Base-by-base conservation (phyloP, 1,140 invertebrate genomes). In the Trichoplusia ni region DNA sequence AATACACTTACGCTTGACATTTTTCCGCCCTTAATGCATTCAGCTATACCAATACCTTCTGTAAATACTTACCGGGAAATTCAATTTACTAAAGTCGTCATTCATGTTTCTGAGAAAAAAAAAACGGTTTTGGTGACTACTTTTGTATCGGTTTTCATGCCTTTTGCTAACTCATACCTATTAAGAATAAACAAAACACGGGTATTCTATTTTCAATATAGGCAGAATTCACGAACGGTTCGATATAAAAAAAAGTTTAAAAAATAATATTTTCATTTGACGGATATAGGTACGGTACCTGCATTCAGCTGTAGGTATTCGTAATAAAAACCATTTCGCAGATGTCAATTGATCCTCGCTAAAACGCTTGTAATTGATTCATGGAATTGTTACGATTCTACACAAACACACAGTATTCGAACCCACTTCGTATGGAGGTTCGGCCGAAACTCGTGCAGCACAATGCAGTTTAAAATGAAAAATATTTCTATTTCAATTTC, bases 1-100 rank as follows among this genome's bases (percentile, higher is more conserved):
- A 87, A 85, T 85, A 84, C 81, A 84, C 82, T 85, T 84, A 84
- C 75, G 73, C 69, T 65, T 85, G 82, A 84, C 83, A 83, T 87
- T 85, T 85, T 87, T 81, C 76, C 78, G 69, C 72, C 77, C 78
- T 85, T 85, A 84, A 85, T 85, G 80, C 81, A 85, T 87, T 85
- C 74, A 66, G 69, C 75, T 84, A 75, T 82, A 76, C 76, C 81
- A 75, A 79, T 78, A 71, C 76, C 77, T 80, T 75, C 77, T 64
- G 75, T 75, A 74, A 79, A 74, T 73, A 77, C 70, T 72, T 63
- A 49, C 56, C 25, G 53, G 47, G 68, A 77, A 82, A 73, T 68
- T 67, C 72, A 59, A 71, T 73, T 71, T 69, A 62, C 51, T 46
- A 53, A 67, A 64, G 31, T 33, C 53, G 38, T 53, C 29, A 54